Evolutionary conservation across 2,888 invertebrate species (phyloP).

Genomic region (Stenichneumon culpator): DNA sequence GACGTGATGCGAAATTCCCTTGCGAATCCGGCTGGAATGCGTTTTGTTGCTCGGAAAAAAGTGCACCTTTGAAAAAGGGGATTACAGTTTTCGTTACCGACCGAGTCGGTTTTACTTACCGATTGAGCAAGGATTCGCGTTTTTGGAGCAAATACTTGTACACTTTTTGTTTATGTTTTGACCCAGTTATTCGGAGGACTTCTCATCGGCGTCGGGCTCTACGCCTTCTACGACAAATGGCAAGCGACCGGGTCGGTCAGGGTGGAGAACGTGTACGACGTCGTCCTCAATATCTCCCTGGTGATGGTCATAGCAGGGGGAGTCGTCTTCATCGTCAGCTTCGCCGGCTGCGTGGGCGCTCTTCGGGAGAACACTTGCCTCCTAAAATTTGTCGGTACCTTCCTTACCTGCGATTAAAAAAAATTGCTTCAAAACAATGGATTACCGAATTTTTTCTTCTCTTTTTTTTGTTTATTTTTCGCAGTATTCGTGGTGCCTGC

Average conservation of each 20-base stretch:
- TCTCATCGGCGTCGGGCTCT: slow-evolving; percentile 94
- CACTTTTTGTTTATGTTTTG: slow-evolving; percentile 50
- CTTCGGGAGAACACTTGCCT: slow-evolving; percentile 96
- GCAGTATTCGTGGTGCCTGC: slow-evolving; percentile 95
- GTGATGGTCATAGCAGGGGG: slow-evolving; percentile 96
- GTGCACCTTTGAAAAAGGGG: neutral
- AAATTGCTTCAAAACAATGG: neutral
- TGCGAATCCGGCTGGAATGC: neutral
- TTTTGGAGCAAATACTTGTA: slow-evolving; percentile 41
- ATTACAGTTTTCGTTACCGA: neutral
- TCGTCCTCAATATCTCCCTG: slow-evolving; percentile 95
- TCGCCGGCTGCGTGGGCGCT: slow-evolving; percentile 97
- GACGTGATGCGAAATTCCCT: too few species aligned
- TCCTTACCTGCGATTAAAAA: neutral
- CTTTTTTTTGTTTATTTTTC: slow-evolving; percentile 78
- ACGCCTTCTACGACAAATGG: slow-evolving; percentile 97
- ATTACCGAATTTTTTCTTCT: neutral
- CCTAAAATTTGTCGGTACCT: slow-evolving; percentile 93
- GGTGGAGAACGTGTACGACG: slow-evolving; percentile 95
- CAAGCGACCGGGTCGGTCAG: slow-evolving; percentile 94
- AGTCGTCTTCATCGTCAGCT: slow-evolving; percentile 97
- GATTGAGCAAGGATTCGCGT: slow-evolving; percentile 65
- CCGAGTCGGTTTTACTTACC: too few species aligned
- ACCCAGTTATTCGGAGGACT: slow-evolving; percentile 94
- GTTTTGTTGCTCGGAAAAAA: neutral